Percentiles rank a stretch among this genome's conserved stretches.
Evolutionary conservation across 2,888 invertebrate genomes (phyloP).

Genomic region (Caenorhabditis drosophilae): DNA sequence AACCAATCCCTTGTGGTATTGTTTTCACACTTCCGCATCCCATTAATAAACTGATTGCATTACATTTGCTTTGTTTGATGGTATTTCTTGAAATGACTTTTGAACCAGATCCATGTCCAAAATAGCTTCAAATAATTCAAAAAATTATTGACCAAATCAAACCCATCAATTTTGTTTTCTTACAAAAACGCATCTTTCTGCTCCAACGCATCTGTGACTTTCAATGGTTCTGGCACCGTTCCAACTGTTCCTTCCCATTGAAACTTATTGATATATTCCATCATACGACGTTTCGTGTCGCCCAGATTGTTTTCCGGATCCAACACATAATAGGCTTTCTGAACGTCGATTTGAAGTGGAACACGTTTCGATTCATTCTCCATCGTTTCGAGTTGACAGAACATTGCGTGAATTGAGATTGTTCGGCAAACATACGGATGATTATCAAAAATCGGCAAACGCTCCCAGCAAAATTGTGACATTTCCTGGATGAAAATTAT

Average conservation of each 20-base stretch:
- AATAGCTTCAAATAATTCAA: conserved; percentile 28
- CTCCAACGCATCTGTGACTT: conserved; percentile 42
- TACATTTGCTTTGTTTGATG: conserved; percentile 54
- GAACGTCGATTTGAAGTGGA: conserved; percentile 51
- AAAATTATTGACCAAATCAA: no score
- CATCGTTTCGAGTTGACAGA: conserved; percentile 16
- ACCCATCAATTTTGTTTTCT: no score
- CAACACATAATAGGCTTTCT: conserved; percentile 59
- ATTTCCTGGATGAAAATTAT: conserved; percentile 14
- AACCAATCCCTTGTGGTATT: conserved; percentile 53
- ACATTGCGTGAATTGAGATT: conserved; percentile 52
- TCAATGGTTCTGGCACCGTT: conserved; percentile 29
- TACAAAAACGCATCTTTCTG: conserved; percentile 58
- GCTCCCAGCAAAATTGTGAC: conserved; percentile 54
- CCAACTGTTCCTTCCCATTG: conserved; percentile 54
- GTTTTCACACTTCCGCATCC: conserved; percentile 61
- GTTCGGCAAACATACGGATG: conserved; percentile 52
- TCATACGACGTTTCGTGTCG: conserved; percentile 55
- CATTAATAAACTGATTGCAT: conserved; percentile 60
- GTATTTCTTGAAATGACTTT: conserved; percentile 25
- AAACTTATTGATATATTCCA: conserved; percentile 47
- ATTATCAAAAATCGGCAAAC: conserved; percentile 46
- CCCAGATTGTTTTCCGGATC: conserved; percentile 62
- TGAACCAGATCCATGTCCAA: conserved; percentile 54
- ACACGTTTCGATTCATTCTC: conserved; percentile 22